Evolutionary conservation across 2,113 vertebrate species (phyloP).

Genomic region (Poeciliopsis prolifica): DNA sequence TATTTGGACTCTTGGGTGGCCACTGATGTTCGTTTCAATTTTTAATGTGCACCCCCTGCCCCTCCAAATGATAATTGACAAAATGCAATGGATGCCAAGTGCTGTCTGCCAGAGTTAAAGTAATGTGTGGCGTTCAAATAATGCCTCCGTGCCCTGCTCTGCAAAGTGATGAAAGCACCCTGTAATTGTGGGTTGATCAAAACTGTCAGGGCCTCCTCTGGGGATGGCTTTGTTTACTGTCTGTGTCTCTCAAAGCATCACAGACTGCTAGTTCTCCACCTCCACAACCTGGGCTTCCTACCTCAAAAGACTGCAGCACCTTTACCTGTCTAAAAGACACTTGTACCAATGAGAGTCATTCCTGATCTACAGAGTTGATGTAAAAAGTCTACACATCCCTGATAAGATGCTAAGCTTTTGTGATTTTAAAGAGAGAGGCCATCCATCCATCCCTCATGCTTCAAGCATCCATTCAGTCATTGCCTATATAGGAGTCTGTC

Average conservation of each 20-base stretch:
- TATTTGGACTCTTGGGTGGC: constrained; percentile 78
- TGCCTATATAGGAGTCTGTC: too few relatives aligned
- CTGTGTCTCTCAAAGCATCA: constrained; percentile 62
- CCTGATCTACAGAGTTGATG: background rate
- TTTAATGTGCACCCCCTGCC: constrained; percentile 59
- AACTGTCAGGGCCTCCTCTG: constrained; percentile 71
- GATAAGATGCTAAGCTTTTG: too few relatives aligned
- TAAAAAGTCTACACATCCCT: too few relatives aligned
- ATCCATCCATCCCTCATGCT: too few relatives aligned
- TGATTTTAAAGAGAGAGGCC: too few relatives aligned
- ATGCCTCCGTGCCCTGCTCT: constrained; percentile 69
- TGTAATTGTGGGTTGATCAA: constrained; percentile 79
- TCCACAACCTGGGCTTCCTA: constrained; percentile 31
- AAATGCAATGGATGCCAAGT: constrained; percentile 65
- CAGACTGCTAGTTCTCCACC: constrained; percentile 29
- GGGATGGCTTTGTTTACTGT: constrained; percentile 62
- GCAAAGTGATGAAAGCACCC: constrained; percentile 68
- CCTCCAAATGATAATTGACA: constrained; percentile 67
- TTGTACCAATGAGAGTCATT: background rate
- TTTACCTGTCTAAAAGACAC: constrained; percentile 36
- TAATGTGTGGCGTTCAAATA: constrained; percentile 72
- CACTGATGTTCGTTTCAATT: constrained; percentile 70
- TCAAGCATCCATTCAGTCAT: too few relatives aligned
- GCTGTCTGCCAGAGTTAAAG: constrained; percentile 75
- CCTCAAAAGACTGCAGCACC: constrained; percentile 47